Conservation (phyloP, 2,797 vertebrate species). For the Falco peregrinus region DNA sequence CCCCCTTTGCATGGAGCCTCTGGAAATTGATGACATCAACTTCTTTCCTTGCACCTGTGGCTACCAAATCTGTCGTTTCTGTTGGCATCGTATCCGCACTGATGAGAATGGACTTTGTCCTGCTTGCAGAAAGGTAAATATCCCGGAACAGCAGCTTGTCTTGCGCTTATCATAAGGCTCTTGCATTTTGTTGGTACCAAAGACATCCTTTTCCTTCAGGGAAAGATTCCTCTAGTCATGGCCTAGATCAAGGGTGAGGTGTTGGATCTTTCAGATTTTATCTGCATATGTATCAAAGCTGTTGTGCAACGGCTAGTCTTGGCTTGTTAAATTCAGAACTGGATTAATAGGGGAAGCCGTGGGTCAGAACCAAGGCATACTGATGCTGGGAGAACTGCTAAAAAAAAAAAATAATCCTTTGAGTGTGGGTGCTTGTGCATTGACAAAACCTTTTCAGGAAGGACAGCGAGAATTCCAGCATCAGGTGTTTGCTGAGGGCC, state of each 20-base stretch:
- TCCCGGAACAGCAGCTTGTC: slow-evolving; percentile 7
- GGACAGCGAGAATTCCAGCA: background rate
- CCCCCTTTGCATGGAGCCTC: slow-evolving; percentile 98
- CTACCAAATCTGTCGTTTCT: slow-evolving; percentile 99
- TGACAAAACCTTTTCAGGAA: background rate
- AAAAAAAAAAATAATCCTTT: background rate
- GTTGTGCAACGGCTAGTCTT: background rate
- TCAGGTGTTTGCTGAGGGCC: background rate
- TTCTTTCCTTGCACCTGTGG: slow-evolving; percentile 99
- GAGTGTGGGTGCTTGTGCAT: background rate
- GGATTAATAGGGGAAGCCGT: background rate
- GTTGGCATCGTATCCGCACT: slow-evolving; percentile 99
- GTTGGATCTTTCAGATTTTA: background rate
- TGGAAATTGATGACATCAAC: slow-evolving; percentile 99
- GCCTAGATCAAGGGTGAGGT: slow-evolving; percentile 2
- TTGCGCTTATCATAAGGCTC: background rate
- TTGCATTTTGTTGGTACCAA: slow-evolving; percentile 17
- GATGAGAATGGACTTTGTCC: slow-evolving; percentile 99
- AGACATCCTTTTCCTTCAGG: background rate
- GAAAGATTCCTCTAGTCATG: background rate
- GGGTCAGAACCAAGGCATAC: background rate
- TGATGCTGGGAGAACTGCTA: background rate
- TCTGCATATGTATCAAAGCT: background rate
- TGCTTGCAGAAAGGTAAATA: slow-evolving; percentile 97
- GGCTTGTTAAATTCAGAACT: background rate